Evolutionary conservation across 2,113 vertebrate genomes (phyloP).

Genomic region (Corythornis vintsioides): DNA sequence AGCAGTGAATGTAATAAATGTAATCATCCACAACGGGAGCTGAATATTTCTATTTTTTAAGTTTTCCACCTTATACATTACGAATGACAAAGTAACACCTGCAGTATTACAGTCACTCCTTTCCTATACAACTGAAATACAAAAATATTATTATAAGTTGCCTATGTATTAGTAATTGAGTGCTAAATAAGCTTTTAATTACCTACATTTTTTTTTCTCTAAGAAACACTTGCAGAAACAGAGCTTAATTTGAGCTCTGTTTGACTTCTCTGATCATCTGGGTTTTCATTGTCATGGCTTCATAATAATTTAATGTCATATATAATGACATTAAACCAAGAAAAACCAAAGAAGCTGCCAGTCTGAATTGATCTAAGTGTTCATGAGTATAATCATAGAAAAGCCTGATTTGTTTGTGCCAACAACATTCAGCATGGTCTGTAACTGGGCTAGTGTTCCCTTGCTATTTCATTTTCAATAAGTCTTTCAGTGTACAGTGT

Average conservation of each 20-base stretch:
- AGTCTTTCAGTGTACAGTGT: constrained; percentile 66
- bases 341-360: constrained; percentile 80
- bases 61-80: constrained; percentile 66
- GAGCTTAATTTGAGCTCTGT: constrained; percentile 79
- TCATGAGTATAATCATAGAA: constrained; percentile 56
- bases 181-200: constrained; percentile 79
- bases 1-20: constrained; percentile 75
- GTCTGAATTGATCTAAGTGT: constrained; percentile 75
- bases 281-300: constrained; percentile 78
- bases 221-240: constrained; percentile 73
- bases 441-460: constrained; percentile 74
- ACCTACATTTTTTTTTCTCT: constrained; percentile 71
- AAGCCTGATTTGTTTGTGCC: constrained; percentile 77
- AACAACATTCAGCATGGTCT: constrained; percentile 77
- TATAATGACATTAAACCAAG: constrained; percentile 78
- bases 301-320: constrained; percentile 83
- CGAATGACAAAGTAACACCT: constrained; percentile 78
- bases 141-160: constrained; percentile 80
- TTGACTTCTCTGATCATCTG: constrained; percentile 82
- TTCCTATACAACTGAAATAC: constrained; percentile 62
- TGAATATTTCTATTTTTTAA: constrained; percentile 73
- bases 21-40: constrained; percentile 73
- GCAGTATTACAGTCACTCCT: constrained; percentile 62
- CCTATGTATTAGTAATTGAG: constrained; percentile 72
- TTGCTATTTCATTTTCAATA: constrained; percentile 72